Percentiles rank a stretch among this genome's conserved stretches.
These are phyloP conservation scores for Caenorhabditis auriculariae DNA, from an alignment of 2,888 invertebrate species.

Conservation along the genomic window DNA sequence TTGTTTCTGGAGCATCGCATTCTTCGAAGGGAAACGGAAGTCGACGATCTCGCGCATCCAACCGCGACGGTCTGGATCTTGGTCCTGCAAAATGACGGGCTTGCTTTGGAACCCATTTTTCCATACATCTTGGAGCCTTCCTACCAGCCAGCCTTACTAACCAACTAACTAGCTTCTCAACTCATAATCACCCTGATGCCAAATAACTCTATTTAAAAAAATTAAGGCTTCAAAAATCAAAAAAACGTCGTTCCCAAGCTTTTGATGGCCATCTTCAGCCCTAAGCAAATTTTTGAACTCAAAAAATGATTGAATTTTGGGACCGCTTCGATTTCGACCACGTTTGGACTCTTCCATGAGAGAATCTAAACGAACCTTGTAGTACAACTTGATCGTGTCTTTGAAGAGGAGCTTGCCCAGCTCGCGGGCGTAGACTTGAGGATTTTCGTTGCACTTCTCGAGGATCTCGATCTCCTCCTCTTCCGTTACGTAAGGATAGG, in stretches of 20 bases:
- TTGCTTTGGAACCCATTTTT: background rate
- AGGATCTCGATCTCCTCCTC: slow-evolving; percentile 34
- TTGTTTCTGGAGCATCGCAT: slow-evolving; percentile 27
- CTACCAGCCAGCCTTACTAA: too few relatives aligned
- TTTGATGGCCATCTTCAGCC: too few relatives aligned
- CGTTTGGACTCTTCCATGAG: too few relatives aligned
- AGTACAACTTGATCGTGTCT: slow-evolving; percentile 34
- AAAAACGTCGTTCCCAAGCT: too few relatives aligned
- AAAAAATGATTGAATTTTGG: too few relatives aligned
- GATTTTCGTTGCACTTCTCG: slow-evolving; percentile 26
- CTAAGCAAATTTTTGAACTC: too few relatives aligned
- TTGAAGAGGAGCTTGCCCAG: slow-evolving; percentile 35
- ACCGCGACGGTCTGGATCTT: slow-evolving; percentile 34
- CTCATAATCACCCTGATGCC: too few relatives aligned
- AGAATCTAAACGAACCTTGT: slow-evolving; percentile 43
- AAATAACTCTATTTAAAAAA: too few relatives aligned
- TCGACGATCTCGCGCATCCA: slow-evolving; percentile 50
- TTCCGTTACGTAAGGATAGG: slow-evolving; percentile 39
- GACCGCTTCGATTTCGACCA: too few relatives aligned
- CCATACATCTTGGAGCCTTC: too few relatives aligned
- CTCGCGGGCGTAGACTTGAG: slow-evolving; percentile 36
- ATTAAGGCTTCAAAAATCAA: too few relatives aligned
- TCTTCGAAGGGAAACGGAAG: slow-evolving; percentile 42
- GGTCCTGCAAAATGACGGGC: slow-evolving; percentile 45
- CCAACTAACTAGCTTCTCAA: too few relatives aligned